Conservation (phyloP, 1,140 invertebrate genomes). For the Metaphire vulgaris region DNA sequence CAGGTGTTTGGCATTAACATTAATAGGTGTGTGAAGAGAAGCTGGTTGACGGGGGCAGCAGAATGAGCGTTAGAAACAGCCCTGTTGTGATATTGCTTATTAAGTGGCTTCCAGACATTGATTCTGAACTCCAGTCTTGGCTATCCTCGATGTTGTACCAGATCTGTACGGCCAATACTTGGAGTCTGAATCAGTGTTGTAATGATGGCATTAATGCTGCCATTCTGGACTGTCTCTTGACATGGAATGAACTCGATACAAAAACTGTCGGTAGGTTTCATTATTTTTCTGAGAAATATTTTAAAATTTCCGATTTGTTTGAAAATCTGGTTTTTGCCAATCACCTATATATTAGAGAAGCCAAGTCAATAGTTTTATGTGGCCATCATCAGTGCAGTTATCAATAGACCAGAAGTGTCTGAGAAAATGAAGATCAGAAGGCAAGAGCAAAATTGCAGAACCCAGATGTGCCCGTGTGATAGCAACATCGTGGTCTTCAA, state of each 20-base stretch:
- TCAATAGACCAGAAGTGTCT: no score
- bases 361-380: no score
- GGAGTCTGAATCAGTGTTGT: background rate
- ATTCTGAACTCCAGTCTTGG: background rate
- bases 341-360: no score
- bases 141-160: background rate
- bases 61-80: background rate
- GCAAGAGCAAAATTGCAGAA: no score
- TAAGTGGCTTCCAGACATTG: background rate
- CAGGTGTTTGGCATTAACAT: no score
- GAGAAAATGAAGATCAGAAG: no score
- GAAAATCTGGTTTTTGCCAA: no score
- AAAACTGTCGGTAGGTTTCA: background rate
- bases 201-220: background rate
- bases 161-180: background rate
- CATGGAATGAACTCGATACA: background rate
- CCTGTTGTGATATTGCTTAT: background rate
- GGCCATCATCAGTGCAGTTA: no score
- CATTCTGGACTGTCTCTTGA: background rate
- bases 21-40: background rate
- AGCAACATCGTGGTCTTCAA: no score
- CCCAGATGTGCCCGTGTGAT: no score
- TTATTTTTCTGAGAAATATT: no score
- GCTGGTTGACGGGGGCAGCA: background rate
- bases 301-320: no score